phyloP scores from a whole-genome alignment of 2,888 invertebrate species.

The Oscheius myriophilus region DNA sequence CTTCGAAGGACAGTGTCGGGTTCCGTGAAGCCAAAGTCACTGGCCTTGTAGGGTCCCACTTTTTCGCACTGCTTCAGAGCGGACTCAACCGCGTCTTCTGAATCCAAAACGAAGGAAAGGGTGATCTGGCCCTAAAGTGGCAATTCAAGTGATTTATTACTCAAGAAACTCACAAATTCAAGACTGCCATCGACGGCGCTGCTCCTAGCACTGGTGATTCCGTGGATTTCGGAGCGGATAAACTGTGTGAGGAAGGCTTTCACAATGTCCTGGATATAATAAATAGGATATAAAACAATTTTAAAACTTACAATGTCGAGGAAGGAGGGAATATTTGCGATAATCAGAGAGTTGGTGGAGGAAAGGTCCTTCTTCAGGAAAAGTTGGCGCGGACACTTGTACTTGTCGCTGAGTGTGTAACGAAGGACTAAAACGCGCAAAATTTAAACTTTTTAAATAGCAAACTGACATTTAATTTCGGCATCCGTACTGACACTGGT shows the following conservation, averaged over 20 bases:
- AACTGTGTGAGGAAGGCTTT: slow-evolving; percentile 36
- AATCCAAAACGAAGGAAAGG: slow-evolving; percentile 37
- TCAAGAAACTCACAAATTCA: not conserved
- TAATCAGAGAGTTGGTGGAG: slow-evolving; percentile 35
- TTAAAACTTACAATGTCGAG: slow-evolving; percentile 36
- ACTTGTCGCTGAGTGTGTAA: slow-evolving; percentile 9
- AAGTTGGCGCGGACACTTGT: slow-evolving; percentile 6
- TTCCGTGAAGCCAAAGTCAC: slow-evolving; percentile 34
- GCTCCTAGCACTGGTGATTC: slow-evolving; percentile 35
- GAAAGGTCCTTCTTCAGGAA: slow-evolving; percentile 39
- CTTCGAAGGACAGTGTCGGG: slow-evolving; percentile 37
- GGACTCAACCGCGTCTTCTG: slow-evolving; percentile 35
- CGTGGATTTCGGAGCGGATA: slow-evolving; percentile 33
- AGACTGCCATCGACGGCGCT: slow-evolving; percentile 30
- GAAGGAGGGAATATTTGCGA: slow-evolving; percentile 44
- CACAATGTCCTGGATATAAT: slow-evolving; percentile 36
- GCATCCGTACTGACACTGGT: not conserved
- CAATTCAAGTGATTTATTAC: slow-evolving; percentile 13
- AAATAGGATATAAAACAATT: not conserved
- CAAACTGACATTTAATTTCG: slow-evolving; percentile 6
- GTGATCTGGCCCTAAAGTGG: slow-evolving; percentile 42
- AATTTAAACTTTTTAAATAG: not conserved
- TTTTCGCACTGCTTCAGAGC: slow-evolving; percentile 33
- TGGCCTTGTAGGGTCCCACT: slow-evolving; percentile 35
- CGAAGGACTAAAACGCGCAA: slow-evolving; percentile 17